Percentiles rank a stretch among this genome's conserved stretches.
Evolutionary conservation across 1,140 invertebrate genomes (phyloP).

Genomic region (Stegodyphus dumicola): DNA sequence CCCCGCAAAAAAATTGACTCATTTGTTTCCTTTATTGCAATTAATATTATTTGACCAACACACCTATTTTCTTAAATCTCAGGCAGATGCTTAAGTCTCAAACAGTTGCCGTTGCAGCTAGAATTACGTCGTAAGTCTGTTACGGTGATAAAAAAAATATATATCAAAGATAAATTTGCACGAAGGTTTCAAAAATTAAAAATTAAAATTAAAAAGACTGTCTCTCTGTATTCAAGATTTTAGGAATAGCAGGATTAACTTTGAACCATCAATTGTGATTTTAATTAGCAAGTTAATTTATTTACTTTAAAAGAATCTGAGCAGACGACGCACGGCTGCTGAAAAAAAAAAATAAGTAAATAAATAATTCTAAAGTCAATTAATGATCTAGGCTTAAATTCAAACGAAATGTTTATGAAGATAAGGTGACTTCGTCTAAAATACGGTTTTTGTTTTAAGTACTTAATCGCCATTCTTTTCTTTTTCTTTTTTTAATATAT

Average conservation of each 20-base stretch:
- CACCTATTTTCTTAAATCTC: not conserved
- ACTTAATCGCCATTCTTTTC: constrained; percentile 35
- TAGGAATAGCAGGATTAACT: constrained; percentile 38
- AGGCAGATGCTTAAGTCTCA: not conserved
- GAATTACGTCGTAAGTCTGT: not conserved
- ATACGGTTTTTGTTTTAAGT: constrained; percentile 22
- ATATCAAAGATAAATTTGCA: constrained; percentile 35
- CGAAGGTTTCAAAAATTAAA: constrained; percentile 35
- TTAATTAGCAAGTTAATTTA: constrained; percentile 61
- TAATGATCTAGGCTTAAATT: constrained; percentile 43
- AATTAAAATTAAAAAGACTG: constrained; percentile 57
- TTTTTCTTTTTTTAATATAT: constrained; percentile 57
- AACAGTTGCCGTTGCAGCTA: not conserved
- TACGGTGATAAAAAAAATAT: not conserved
- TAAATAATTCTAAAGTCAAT: constrained; percentile 57
- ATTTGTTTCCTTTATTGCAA: constrained; percentile 21
- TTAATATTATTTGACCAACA: constrained; percentile 46
- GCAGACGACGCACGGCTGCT: not conserved
- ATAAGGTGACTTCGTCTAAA: constrained; percentile 57
- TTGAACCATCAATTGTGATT: constrained; percentile 55
- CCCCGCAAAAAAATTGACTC: constrained; percentile 3
- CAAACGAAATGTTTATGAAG: constrained; percentile 59
- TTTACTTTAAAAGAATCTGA: constrained; percentile 49
- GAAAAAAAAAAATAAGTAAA: constrained; percentile 38
- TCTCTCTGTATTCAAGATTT: constrained; percentile 31